phyloP scores from a whole-genome alignment of 2,797 vertebrate genomes.

The Gallinago nigripennis region DNA sequence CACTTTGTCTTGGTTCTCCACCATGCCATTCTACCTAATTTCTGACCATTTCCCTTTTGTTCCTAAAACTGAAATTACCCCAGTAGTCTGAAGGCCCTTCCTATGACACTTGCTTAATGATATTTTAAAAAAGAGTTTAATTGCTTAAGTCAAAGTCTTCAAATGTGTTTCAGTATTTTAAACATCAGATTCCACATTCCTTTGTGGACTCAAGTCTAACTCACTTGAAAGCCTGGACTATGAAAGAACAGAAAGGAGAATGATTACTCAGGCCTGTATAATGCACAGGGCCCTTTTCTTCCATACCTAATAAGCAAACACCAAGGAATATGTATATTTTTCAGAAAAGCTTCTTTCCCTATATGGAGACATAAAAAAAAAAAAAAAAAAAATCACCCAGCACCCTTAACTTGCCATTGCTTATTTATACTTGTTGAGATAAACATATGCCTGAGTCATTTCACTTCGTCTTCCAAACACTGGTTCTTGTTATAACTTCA shows the following conservation, averaged over 20 bases:
- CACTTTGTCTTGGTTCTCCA: background rate
- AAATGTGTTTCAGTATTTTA: background rate
- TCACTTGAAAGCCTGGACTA: background rate
- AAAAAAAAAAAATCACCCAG: background rate
- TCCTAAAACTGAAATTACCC: background rate
- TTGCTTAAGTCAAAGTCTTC: background rate
- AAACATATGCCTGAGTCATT: background rate
- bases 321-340: background rate
- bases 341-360: background rate
- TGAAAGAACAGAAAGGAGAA: background rate
- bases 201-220: background rate
- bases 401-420: background rate
- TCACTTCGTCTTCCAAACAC: constrained; percentile 7
- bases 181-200: background rate
- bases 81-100: background rate
- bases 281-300: background rate
- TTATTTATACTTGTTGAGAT: constrained; percentile 30
- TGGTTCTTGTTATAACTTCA: background rate
- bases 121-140: background rate
- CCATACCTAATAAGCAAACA: background rate
- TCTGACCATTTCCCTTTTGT: background rate
- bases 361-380: background rate
- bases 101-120: background rate
- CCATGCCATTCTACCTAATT: background rate
- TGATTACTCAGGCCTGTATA: background rate